Evolutionary conservation across 1,140 invertebrate species (phyloP).

Genomic region (Orius insidiosus): DNA sequence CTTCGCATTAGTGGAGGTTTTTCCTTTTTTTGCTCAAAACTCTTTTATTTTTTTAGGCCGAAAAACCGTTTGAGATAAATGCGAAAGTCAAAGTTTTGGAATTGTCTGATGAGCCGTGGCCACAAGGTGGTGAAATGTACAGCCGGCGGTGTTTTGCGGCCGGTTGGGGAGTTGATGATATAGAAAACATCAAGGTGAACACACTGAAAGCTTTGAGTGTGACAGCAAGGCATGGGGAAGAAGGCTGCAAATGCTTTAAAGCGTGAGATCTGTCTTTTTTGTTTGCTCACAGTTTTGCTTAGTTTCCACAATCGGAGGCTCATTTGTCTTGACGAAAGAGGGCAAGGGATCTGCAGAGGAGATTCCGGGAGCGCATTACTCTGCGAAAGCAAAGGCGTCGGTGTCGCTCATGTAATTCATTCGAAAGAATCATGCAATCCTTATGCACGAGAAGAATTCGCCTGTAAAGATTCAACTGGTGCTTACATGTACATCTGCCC

Average conservation of each 20-base stretch:
- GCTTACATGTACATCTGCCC: conserved; percentile 6
- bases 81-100: not conserved
- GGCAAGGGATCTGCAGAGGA: not conserved
- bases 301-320: no score
- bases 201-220: not conserved
- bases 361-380: not conserved
- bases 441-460: not conserved
- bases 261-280: no score
- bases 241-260: not conserved
- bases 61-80: not conserved
- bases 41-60: not conserved
- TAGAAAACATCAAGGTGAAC: not conserved
- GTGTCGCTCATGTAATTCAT: not conserved
- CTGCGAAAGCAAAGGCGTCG: not conserved
- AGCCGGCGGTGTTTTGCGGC: not conserved
- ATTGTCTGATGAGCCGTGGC: not conserved
- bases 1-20: not conserved
- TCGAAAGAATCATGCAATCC: not conserved
- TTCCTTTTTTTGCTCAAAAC: no score
- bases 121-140: not conserved
- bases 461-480: not conserved
- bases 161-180: not conserved
- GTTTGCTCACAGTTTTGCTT: no score
- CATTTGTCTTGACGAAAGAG: no score
- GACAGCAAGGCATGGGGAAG: not conserved